phyloP scores from a whole-genome alignment of 2,888 invertebrate genomes.

The Synergus itoensis region DNA sequence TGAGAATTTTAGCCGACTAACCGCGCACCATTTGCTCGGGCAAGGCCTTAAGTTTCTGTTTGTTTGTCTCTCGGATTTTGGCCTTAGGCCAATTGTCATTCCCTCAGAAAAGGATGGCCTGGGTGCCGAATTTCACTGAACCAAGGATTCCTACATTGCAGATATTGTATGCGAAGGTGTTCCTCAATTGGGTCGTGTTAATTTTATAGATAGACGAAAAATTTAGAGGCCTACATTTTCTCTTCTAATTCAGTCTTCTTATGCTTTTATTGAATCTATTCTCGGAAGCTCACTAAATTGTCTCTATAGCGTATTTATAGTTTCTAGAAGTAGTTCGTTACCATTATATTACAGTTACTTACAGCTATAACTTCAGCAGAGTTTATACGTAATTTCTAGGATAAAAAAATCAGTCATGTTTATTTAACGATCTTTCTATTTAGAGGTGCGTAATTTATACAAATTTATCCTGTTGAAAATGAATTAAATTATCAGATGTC shows the following conservation, averaged over 20 bases:
- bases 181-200: constrained; percentile 13
- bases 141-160: constrained; percentile 52
- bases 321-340: too few species aligned
- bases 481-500: too few species aligned
- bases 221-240: not conserved
- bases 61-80: constrained; percentile 58
- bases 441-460: too few species aligned
- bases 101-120: constrained; percentile 52
- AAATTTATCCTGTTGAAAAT: too few species aligned
- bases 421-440: too few species aligned
- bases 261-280: not conserved
- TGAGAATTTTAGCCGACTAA: constrained; percentile 45
- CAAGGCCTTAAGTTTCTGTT: constrained; percentile 51
- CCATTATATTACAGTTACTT: too few species aligned
- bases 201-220: not conserved
- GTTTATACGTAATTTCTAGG: too few species aligned
- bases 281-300: too few species aligned
- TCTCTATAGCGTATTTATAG: too few species aligned
- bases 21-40: constrained; percentile 47
- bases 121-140: constrained; percentile 55
- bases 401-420: too few species aligned
- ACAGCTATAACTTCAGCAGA: too few species aligned
- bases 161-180: constrained; percentile 43
- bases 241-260: not conserved
- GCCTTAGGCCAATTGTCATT: constrained; percentile 55